Evolutionary conservation across 2,888 invertebrate genomes (phyloP).

Genomic region (Octodonta nipae): DNA sequence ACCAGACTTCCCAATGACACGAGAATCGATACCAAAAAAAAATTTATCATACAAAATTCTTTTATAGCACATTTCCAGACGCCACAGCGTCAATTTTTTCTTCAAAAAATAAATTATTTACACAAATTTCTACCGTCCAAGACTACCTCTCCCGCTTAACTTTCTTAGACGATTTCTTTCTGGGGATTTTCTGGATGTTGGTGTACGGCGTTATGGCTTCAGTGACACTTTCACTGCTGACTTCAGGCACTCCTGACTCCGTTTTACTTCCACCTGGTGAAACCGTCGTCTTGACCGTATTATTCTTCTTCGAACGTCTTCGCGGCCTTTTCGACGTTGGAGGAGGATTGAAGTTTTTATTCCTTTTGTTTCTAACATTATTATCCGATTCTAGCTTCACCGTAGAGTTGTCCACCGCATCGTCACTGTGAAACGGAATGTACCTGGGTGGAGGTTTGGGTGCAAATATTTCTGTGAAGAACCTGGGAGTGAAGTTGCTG

Average conservation of each 20-base stretch:
- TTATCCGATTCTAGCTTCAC: constrained; percentile 4
- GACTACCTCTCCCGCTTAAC: too few species aligned
- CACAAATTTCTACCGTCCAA: too few species aligned
- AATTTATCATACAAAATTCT: too few species aligned
- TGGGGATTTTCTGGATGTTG: constrained; percentile 10
- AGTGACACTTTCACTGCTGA: too few species aligned
- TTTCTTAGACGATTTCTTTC: too few species aligned
- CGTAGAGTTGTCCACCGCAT: background rate
- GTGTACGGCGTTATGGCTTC: constrained; percentile 4
- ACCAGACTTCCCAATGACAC: too few species aligned
- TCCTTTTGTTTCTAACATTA: constrained; percentile 8
- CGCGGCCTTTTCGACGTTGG: constrained; percentile 2
- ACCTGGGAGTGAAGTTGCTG: constrained; percentile 14
- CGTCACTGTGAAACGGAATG: constrained; percentile 10
- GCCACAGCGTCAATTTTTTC: too few species aligned
- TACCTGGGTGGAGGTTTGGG: constrained; percentile 7
- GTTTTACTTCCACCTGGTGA: too few species aligned
- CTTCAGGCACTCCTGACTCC: too few species aligned
- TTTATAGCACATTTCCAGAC: too few species aligned
- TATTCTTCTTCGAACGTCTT: background rate
- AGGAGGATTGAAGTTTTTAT: constrained; percentile 7
- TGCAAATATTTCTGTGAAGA: constrained; percentile 14
- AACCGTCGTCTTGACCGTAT: background rate
- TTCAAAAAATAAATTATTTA: too few species aligned
- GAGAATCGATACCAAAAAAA: too few species aligned